Base-by-base conservation (phyloP, 2,888 invertebrate genomes). In the Pyrochroa serraticornis region DNA sequence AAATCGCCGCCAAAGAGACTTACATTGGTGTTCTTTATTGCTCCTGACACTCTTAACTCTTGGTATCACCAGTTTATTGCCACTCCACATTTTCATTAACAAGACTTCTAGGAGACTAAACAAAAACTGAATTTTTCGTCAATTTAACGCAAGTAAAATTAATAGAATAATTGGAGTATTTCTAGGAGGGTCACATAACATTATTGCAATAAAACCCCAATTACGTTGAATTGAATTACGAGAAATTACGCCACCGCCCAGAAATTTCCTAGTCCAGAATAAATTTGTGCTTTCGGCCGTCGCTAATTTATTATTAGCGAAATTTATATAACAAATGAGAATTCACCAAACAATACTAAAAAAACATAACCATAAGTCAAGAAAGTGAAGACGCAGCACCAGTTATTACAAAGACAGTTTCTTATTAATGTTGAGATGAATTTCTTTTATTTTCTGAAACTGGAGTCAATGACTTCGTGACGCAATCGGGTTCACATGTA, bases 161-260 rank as follows among this genome's bases (percentile, higher is more conserved):
- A 54, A 58, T 58, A 9, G 44, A 44, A 58, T 58, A 53, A 58
- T 58, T 35, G 58, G 7, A 36, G 13, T 10, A n/a, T 8, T 50
- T 45, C 10, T n/a, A 57, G 57, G 58, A 35, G 48, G 32, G 49
- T 38, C 43, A 31, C 38, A 37, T 37, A 22, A 7, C 42, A 36
- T 45, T 7, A 37, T 49, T 37, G 31, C 39, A 41, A 47, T 10
- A 39, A 30, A 42, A 48, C 10, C 3, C 31, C 45, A 56, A 56
- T 56, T 56, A 56, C 44, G n/a, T 14, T 7, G 13, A 50, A 50
- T 50, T 48, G 48, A 22, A 22, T 22, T 30, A 34, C 30, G 39
- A 43, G 13, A 31, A 37, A 37, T 48, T 48, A 31, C 45, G 36
- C 51, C 42, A 22, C 51, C 42, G 45, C 34, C 31, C 35, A 41